A percentile compares a stretch with the other conserved stretches of the same genome.
phyloP scores from a whole-genome alignment of 2,888 invertebrate species.

The Plemyria rubiginata region DNA sequence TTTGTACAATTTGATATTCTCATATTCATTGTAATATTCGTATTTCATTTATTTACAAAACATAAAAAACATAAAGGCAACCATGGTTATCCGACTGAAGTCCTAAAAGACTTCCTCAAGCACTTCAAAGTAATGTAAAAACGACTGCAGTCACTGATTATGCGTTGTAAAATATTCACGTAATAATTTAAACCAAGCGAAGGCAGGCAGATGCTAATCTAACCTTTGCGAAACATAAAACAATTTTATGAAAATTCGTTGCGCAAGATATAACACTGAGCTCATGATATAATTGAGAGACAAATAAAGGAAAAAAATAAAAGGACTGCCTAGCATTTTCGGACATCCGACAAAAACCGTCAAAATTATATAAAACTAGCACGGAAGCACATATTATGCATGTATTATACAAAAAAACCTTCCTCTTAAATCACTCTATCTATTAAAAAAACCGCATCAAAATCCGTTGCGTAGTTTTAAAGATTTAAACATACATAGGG shows the following conservation, averaged over 20 bases:
- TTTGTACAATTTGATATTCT: no score
- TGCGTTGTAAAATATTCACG: constrained; percentile 27
- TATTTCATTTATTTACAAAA: no score
- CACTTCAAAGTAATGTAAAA: constrained; percentile 23
- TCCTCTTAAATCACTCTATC: no score
- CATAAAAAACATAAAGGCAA: background rate
- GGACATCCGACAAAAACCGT: no score
- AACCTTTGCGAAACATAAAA: constrained; percentile 18
- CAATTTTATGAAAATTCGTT: constrained; percentile 15
- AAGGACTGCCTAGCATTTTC: background rate
- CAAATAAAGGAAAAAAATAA: no score
- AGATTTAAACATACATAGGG: no score
- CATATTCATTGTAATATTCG: no score
- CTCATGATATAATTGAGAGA: background rate
- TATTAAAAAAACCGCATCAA: no score
- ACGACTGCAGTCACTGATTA: constrained; percentile 24
- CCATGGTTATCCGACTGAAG: background rate
- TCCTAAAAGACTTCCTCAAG: constrained; percentile 14
- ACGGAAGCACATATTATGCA: no score
- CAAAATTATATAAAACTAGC: no score
- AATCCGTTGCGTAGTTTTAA: no score
- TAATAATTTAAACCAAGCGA: constrained; percentile 3
- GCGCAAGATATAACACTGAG: background rate
- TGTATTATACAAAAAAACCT: no score
- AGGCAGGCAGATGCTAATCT: constrained; percentile 17